Evolutionary conservation across 2,888 invertebrate species (phyloP), one percentile per base, ranked within the genome.

Genomic region (Eristalis pertinax): DNA sequence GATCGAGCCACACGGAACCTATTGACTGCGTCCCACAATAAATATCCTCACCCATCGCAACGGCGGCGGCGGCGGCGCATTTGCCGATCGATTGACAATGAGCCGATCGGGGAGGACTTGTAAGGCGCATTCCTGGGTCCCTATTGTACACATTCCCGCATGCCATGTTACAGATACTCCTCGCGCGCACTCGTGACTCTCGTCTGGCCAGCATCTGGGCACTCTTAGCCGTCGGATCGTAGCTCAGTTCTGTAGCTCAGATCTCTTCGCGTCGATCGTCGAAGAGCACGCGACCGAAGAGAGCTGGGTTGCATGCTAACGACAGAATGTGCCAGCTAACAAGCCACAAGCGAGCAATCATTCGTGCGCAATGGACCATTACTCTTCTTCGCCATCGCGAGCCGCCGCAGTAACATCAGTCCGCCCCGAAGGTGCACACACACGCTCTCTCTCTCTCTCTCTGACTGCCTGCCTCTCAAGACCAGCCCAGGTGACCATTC

Each of bases 301-400:
- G 87, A 83, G 26, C 64, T 1, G 7, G 3, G n/a, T 7, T 32
- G 63, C 63, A 29, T 43, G 62, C 29, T 38, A 72, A 72, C 74
- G 72, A 43, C 83, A 84, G 19, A 50, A 87, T 76, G 4, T 79
- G 87, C 79, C 72, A 83, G 84, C 73, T 76, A 65, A n/a, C n/a
- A 76, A 76, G 79, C 84, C 84, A 87, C 84, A 80, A 87, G 87
- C 79, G 75, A 64, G 84, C 87, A 84, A 87, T 87, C 87, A 87
- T 83, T 87, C 87, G 87, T 87, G 87, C 84, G 76, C 87, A 84
- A 79, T 87, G 84, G 87, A 87, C 87, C 84, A 87, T 87, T 79
- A 87, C 83, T 87, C 87, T 83, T 87, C 83, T 87, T 83, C 79
- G 72, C 75, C 70, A 70, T 74, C 77, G 82, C 67, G 70, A 24